phyloP scores from a whole-genome alignment of 2,888 invertebrate species.

The Spodoptera littoralis region DNA sequence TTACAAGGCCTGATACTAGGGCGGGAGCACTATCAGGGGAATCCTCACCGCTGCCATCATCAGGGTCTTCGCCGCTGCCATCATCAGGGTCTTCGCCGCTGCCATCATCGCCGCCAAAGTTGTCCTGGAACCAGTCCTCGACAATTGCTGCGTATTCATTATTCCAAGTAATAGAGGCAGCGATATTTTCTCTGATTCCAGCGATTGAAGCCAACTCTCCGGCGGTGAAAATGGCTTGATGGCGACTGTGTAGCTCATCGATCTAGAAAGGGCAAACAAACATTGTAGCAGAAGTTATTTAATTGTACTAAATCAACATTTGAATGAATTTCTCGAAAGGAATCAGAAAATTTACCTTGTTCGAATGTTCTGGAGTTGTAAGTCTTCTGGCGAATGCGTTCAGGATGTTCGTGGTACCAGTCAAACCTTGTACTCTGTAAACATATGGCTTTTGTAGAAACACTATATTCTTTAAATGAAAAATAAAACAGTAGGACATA shows the following conservation, averaged over 20 bases:
- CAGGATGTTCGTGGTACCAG: conserved; percentile 83
- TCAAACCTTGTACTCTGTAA: conserved; percentile 81
- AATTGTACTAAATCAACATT: too few relatives aligned
- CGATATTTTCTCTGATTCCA: conserved; percentile 79
- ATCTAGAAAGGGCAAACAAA: conserved; percentile 62
- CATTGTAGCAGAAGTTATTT: too few relatives aligned
- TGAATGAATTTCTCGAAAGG: not conserved
- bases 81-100: too few relatives aligned
- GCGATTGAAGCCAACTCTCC: conserved; percentile 75
- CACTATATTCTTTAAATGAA: not conserved
- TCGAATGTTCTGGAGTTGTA: conserved; percentile 69
- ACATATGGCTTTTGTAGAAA: not conserved
- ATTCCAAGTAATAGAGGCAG: conserved; percentile 79
- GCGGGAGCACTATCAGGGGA: conserved; percentile 54
- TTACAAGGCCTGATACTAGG: conserved; percentile 67
- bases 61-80: too few relatives aligned
- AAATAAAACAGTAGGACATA: not conserved
- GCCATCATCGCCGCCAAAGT: conserved; percentile 20
- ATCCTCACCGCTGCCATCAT: too few relatives aligned
- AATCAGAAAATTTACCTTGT: conserved; percentile 66
- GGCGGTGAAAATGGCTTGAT: conserved; percentile 73
- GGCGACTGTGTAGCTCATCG: conserved; percentile 62
- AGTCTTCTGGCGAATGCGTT: conserved; percentile 79
- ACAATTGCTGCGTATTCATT: conserved; percentile 66
- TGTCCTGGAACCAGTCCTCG: conserved; percentile 70